Conservation (phyloP, 1,140 invertebrate genomes). For the Brachionus angularis region DNA sequence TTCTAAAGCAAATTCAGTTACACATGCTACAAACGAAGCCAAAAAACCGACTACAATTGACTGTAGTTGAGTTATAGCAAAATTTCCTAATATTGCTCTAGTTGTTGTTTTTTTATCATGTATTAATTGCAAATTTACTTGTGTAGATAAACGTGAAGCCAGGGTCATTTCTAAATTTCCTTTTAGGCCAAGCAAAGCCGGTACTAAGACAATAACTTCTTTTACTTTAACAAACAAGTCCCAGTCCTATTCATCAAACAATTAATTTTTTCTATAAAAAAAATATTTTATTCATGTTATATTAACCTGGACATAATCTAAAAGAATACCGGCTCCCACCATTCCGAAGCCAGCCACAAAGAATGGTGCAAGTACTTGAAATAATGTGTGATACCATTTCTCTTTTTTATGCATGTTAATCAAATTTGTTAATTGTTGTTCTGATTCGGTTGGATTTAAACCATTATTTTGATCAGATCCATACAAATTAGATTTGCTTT, state of each 20-base stretch:
- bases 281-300: not conserved
- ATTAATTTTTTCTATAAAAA: not conserved
- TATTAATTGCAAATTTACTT: slow-evolving; percentile 57
- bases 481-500: no score
- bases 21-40: slow-evolving; percentile 76
- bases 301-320: slow-evolving; percentile 62
- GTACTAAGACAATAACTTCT: slow-evolving; percentile 88
- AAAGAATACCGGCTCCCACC: slow-evolving; percentile 77
- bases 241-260: not conserved
- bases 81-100: slow-evolving; percentile 75
- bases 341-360: slow-evolving; percentile 84
- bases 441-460: slow-evolving; percentile 15
- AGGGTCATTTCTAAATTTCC: slow-evolving; percentile 97
- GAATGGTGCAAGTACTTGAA: slow-evolving; percentile 83
- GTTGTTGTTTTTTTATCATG: slow-evolving; percentile 59
- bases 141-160: slow-evolving; percentile 83
- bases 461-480: not conserved
- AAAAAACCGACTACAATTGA: slow-evolving; percentile 88
- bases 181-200: slow-evolving; percentile 87
- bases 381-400: slow-evolving; percentile 46
- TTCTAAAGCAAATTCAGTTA: slow-evolving; percentile 76
- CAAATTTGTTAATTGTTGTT: not conserved
- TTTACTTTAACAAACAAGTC: slow-evolving; percentile 48
- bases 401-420: slow-evolving; percentile 5
- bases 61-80: slow-evolving; percentile 84